Percentiles rank a stretch among this genome's conserved stretches.
Conservation (phyloP, 2,888 invertebrate genomes). For the Cyclophora albipunctata region DNA sequence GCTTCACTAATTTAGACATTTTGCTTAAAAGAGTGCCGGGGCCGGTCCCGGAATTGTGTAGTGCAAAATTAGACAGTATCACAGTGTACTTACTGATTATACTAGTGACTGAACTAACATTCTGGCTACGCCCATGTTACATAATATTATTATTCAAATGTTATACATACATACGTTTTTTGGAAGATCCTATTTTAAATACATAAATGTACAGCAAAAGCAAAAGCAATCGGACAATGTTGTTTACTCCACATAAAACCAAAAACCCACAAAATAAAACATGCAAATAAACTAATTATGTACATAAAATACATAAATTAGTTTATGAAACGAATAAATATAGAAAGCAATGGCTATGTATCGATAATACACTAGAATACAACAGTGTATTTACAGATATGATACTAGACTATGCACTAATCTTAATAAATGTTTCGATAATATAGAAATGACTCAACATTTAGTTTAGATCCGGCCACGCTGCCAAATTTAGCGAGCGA, state of each 20-base stretch:
- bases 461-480: conserved; percentile 50
- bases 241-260: conserved; percentile 5
- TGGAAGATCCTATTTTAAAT: no score
- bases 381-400: not conserved
- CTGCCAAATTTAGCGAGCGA: conserved; percentile 35
- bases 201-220: no score
- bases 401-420: no score
- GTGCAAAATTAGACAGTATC: no score
- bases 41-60: no score
- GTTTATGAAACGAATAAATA: conserved; percentile 2
- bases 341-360: not conserved
- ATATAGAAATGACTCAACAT: conserved; percentile 59
- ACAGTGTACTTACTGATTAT: no score
- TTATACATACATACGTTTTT: no score
- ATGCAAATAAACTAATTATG: conserved; percentile 5
- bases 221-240: conserved; percentile 6
- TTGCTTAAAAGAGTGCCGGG: no score
- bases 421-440: conserved; percentile 14
- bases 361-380: conserved; percentile 2
- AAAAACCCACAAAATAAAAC: not conserved
- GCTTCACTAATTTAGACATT: no score
- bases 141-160: no score
- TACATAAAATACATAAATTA: conserved; percentile 1
- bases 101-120: no score
- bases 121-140: no score